Evolutionary conservation across 2,797 vertebrate genomes (phyloP).

Genomic region (Euthynnus affinis): DNA sequence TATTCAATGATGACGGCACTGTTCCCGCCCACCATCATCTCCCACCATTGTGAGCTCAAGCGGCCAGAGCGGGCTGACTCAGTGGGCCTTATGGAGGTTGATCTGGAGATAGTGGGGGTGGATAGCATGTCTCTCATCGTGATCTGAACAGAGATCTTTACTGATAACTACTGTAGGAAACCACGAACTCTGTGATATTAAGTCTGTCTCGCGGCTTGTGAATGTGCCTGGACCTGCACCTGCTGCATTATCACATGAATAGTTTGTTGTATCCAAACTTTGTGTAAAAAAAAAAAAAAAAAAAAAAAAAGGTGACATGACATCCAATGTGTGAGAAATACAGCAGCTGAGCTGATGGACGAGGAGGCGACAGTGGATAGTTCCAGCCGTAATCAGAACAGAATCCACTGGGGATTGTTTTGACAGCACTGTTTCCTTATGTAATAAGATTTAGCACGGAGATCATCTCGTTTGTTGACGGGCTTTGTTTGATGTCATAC

Average conservation of each 20-base stretch:
- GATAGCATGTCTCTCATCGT: constrained; percentile 75
- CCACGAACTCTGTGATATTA: neutral
- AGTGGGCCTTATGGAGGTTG: constrained; percentile 81
- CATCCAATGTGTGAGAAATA: neutral
- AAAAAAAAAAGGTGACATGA: neutral
- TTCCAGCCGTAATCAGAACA: constrained; percentile 40
- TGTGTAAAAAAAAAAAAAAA: neutral
- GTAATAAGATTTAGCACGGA: constrained; percentile 61
- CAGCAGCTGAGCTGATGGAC: constrained; percentile 51
- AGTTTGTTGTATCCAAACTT: constrained; percentile 29
- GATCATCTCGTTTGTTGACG: constrained; percentile 42
- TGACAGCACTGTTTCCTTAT: constrained; percentile 68
- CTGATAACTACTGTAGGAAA: constrained; percentile 23
- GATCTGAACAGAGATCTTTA: constrained; percentile 55
- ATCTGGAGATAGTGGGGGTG: constrained; percentile 80
- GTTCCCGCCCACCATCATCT: constrained; percentile 80
- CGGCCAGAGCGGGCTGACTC: constrained; percentile 79
- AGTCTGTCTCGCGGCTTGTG: constrained; percentile 6
- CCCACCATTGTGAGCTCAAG: constrained; percentile 77
- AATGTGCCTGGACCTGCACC: constrained; percentile 2
- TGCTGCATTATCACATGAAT: neutral
- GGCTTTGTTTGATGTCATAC: constrained; percentile 52
- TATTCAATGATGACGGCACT: constrained; percentile 70
- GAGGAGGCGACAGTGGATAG: constrained; percentile 53
- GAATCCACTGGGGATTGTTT: constrained; percentile 52